Base-by-base conservation (phyloP, 2,888 invertebrate genomes). In the Pyrgus malvae region DNA sequence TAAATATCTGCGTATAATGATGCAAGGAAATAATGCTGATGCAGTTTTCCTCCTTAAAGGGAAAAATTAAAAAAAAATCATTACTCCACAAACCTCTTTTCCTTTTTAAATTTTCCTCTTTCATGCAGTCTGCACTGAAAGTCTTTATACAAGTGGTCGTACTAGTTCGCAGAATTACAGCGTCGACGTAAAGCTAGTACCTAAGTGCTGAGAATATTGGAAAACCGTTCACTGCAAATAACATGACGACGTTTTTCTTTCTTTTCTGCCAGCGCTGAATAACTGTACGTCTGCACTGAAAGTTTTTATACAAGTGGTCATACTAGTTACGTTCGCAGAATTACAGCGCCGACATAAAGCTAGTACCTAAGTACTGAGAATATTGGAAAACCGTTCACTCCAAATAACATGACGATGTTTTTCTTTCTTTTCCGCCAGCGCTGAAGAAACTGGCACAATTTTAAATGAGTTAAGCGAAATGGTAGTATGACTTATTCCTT, bases 331-430 rank as follows among this genome's bases (percentile, higher is more conserved):
- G n/a, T 21, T 27, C 27, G 14, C 27, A 37, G 37, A 9, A 17
- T 44, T 29, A 51, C 51, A 44, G 37, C 44, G 44, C 16, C 29
- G 29, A 45, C 45, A 38, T 54, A 46, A 54, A 42, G 40, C 51
- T 33, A 46, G 53, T 46, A 31, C 46, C 53, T 11, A 54, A 54
- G 46, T 33, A 54, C 46, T 40, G 46, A 23, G 46, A 46, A 46
- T 54, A 54, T 54, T 54, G 53, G 46, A 54, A 40, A 54, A 33
- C 40, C 40, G 53, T 54, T 54, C 31, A 40, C 53, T 46, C 46
- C 38, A 53, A 38, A 37, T 40, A 46, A 31, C 17, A 25, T 17
- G 46, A 40, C 25, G 40, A 45, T 21, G 21, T 44, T 53, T 50
- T 54, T 45, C 45, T 50, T 12, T 38, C 14, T 16, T 46, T 40